Conservation (phyloP, 2,113 vertebrate genomes). For the Sturnus vulgaris region DNA sequence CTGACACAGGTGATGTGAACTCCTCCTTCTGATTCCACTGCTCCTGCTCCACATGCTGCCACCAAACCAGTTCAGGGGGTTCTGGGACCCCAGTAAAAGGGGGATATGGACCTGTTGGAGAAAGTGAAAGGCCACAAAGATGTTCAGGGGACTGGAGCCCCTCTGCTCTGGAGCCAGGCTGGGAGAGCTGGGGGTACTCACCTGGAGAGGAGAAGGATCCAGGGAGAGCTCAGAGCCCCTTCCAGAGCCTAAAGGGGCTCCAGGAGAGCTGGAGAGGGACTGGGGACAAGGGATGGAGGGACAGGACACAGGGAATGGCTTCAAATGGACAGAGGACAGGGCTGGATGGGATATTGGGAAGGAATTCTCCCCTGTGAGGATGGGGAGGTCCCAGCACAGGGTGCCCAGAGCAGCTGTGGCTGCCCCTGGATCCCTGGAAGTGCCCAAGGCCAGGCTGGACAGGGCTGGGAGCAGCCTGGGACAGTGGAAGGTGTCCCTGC, state of each 20-base stretch:
- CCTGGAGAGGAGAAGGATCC: not conserved
- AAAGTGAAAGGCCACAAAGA: not conserved
- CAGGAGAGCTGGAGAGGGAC: not conserved
- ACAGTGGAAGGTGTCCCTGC: not conserved
- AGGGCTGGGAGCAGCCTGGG: rapidly evolving
- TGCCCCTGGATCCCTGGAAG: not conserved
- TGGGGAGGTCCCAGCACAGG: not conserved
- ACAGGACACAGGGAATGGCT: not conserved
- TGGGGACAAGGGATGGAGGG: not conserved
- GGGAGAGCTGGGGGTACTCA: not conserved
- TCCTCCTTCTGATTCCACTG: not conserved
- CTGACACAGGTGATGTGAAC: not conserved
- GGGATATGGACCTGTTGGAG: not conserved
- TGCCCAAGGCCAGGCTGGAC: rapidly evolving
- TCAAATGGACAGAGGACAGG: not conserved
- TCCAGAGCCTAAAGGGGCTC: not conserved
- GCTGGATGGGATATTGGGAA: not conserved
- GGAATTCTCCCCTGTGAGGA: rapidly evolving
- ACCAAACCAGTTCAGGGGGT: rapidly evolving
- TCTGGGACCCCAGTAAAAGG: not conserved
- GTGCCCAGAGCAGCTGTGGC: not conserved
- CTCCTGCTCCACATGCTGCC: not conserved
- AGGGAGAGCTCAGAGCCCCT: not conserved
- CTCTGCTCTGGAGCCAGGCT: not conserved
- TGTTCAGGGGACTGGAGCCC: not conserved